phyloP scores from a whole-genome alignment of 2,888 invertebrate species.

The Lithophane semibrunnea region DNA sequence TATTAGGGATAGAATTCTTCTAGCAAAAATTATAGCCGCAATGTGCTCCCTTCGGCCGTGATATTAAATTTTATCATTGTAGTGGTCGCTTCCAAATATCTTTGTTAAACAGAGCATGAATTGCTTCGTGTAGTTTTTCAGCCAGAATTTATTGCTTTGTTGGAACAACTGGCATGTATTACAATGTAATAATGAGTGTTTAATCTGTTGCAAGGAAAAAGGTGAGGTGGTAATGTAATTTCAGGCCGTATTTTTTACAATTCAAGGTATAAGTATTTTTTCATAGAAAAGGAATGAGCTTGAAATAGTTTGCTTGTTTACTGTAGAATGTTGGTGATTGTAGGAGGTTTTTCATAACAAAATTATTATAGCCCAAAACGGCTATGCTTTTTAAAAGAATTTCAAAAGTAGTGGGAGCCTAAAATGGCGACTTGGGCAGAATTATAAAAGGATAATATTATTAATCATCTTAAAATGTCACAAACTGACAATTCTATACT shows the following conservation, averaged over 20 bases:
- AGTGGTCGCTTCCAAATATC: conserved; percentile 79
- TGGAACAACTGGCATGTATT: conserved; percentile 50
- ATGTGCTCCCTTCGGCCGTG: conserved; percentile 68
- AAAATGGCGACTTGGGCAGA: no score
- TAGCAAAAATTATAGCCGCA: conserved; percentile 75
- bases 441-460: no score
- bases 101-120: conserved; percentile 81
- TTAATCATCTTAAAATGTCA: no score
- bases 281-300: no score
- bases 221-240: conserved; percentile 22
- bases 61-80: conserved; percentile 86
- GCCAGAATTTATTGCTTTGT: conserved; percentile 71
- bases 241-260: neutral
- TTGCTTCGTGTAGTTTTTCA: conserved; percentile 75
- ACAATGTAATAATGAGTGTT: conserved; percentile 52
- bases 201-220: conserved; percentile 30
- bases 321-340: neutral
- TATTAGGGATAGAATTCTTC: conserved; percentile 72
- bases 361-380: neutral
- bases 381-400: neutral
- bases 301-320: neutral
- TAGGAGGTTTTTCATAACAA: no score
- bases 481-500: no score
- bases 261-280: neutral
- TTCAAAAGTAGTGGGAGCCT: neutral